Evolutionary conservation across 2,113 vertebrate genomes (phyloP).

Genomic region (Pedionomus torquatus): DNA sequence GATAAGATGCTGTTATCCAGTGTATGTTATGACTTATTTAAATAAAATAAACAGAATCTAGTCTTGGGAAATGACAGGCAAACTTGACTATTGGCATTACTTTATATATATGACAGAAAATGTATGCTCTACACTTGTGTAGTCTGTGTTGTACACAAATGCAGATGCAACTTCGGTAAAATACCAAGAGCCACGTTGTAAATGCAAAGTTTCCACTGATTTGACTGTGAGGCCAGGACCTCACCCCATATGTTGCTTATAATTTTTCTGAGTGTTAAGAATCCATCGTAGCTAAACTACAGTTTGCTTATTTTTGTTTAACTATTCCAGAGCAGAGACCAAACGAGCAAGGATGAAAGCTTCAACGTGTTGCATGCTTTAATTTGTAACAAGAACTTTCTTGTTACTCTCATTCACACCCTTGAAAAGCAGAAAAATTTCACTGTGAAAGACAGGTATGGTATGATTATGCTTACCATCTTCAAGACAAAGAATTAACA

Average conservation of each 20-base stretch:
- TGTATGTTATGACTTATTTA: background rate
- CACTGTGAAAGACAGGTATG: conserved; percentile 83
- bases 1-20: background rate
- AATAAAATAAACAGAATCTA: background rate
- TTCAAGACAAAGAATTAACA: conserved; percentile 43
- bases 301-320: conserved; percentile 52
- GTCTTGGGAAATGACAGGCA: background rate
- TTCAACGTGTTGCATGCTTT: conserved; percentile 77
- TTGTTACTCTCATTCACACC: conserved; percentile 82
- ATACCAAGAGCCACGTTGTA: background rate
- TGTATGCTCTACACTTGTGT: background rate
- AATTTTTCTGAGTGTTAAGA: conserved; percentile 38
- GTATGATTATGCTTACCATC: conserved; percentile 43
- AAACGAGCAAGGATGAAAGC: conserved; percentile 75
- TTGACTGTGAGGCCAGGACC: background rate
- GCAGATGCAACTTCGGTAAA: background rate
- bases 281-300: conserved; percentile 39
- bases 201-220: background rate
- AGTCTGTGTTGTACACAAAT: background rate
- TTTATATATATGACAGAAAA: background rate
- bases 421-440: conserved; percentile 86
- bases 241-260: background rate
- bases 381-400: conserved; percentile 83
- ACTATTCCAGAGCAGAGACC: conserved; percentile 75
- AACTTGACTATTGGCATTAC: background rate